Evolutionary conservation across 2,888 invertebrate genomes (phyloP), one percentile per base, ranked within the genome.

Genomic region (Quadroppia sp.): DNA sequence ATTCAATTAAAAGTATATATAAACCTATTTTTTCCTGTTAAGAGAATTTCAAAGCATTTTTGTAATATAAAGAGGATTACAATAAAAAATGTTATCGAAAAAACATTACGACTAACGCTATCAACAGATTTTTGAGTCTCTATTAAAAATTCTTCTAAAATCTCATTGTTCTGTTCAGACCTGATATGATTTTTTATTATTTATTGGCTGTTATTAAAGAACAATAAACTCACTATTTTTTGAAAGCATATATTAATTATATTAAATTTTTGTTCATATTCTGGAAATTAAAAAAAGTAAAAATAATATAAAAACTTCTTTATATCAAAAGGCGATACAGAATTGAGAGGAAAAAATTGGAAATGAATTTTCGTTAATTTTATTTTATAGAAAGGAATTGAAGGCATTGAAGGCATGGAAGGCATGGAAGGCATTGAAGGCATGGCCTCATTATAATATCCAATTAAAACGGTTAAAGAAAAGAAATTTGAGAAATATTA

Each of bases 391-490:
- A 48, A 48, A n/a, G n/a, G 48, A 3, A 48, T 48, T 7, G 15
- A 48, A 48, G n/a, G n/a, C n/a, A n/a, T n/a, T n/a, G n/a, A n/a
- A n/a, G n/a, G n/a, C n/a, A n/a, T n/a, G n/a, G n/a, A n/a, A n/a
- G n/a, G n/a, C n/a, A n/a, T n/a, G n/a, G n/a, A n/a, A n/a, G n/a
- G n/a, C n/a, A n/a, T n/a, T 4, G 56, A 56, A 61, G 61, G 61
- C 28, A 61, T 61, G 61, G 61, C 32, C 61, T 61, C 61, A 61
- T 61, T 61, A 61, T 61, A 61, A 61, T 61, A 61, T 61, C 61
- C 61, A 61, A 61, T 61, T 61, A 61, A 61, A 61, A 61, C 13
- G 61, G 30, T 61, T 32, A 61, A 25, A 48, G 45, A 61, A 61
- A 61, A 61, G 30, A 61, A 30, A 61, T 61, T 61, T 61, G 30